These are phyloP conservation scores for Tachystola acroxantha DNA, from an alignment of 2,888 invertebrate species.

Conservation along the genomic window DNA sequence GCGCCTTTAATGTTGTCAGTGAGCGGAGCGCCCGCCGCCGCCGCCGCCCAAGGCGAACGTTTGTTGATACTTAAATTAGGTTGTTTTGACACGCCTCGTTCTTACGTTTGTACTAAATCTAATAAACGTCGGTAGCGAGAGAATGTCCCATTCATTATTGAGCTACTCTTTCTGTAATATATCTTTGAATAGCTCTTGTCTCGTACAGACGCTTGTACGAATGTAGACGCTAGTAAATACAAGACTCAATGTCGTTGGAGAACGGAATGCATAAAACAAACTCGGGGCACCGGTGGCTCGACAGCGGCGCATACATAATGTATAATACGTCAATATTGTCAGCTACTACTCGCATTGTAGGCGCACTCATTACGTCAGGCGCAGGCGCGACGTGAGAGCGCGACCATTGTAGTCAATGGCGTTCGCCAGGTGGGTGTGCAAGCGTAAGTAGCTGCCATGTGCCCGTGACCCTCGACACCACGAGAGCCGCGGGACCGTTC, in stretches of 20 bases:
- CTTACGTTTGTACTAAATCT: constrained; percentile 76
- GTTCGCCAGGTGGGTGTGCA: constrained; percentile 69
- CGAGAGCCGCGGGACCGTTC: constrained; percentile 7
- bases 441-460: constrained; percentile 56
- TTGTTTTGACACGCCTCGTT: constrained; percentile 77
- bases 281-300: constrained; percentile 33
- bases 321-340: constrained; percentile 61
- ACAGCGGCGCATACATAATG: constrained; percentile 51
- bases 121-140: constrained; percentile 68
- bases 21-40: constrained; percentile 56
- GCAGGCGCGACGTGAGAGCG: constrained; percentile 46
- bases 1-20: constrained; percentile 77
- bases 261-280: constrained; percentile 35
- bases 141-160: constrained; percentile 60
- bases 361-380: constrained; percentile 54
- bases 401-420: constrained; percentile 72
- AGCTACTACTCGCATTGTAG: constrained; percentile 60
- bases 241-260: constrained; percentile 23
- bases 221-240: background rate
- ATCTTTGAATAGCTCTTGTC: constrained; percentile 33
- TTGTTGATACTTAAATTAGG: constrained; percentile 79
- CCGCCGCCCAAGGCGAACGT: constrained; percentile 74
- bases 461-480: constrained; percentile 45
- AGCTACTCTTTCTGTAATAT: constrained; percentile 36
- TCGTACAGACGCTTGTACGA: constrained; percentile 25